Conservation (phyloP, 2,888 invertebrate genomes). For the Caenorhabditis plicata region DNA sequence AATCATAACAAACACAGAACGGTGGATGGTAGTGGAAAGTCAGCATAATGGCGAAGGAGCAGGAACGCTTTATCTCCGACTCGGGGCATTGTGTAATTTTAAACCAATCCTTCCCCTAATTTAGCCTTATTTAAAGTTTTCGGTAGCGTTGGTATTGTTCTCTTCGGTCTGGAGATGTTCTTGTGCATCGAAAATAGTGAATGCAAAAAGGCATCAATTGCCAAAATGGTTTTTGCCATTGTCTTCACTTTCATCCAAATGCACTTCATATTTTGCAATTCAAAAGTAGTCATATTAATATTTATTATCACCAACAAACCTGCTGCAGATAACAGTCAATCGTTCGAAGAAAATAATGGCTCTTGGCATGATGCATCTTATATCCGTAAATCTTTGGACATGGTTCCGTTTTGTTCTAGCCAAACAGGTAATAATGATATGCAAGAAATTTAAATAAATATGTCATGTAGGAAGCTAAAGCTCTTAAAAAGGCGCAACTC, state of each 20-base stretch:
- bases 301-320: not conserved
- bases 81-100: constrained; percentile 59
- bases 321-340: constrained; percentile 53
- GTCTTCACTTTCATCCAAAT: constrained; percentile 65
- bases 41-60: constrained; percentile 56
- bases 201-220: constrained; percentile 43
- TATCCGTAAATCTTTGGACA: constrained; percentile 63
- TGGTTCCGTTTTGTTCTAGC: constrained; percentile 64
- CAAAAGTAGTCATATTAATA: constrained; percentile 50
- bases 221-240: constrained; percentile 59
- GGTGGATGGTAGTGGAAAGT: constrained; percentile 40
- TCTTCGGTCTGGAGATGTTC: constrained; percentile 62
- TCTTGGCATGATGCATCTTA: constrained; percentile 62
- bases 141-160: constrained; percentile 60
- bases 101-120: not conserved
- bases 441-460: constrained; percentile 1
- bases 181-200: constrained; percentile 50
- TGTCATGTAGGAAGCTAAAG: constrained; percentile 32
- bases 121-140: constrained; percentile 50
- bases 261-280: constrained; percentile 65
- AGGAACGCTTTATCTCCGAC: constrained; percentile 59
- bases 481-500: constrained; percentile 30
- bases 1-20: constrained; percentile 23
- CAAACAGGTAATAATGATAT: constrained; percentile 43
- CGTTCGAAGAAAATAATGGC: constrained; percentile 52